phyloP scores from a whole-genome alignment of 2,113 vertebrate species.

The Melozone crissalis region DNA sequence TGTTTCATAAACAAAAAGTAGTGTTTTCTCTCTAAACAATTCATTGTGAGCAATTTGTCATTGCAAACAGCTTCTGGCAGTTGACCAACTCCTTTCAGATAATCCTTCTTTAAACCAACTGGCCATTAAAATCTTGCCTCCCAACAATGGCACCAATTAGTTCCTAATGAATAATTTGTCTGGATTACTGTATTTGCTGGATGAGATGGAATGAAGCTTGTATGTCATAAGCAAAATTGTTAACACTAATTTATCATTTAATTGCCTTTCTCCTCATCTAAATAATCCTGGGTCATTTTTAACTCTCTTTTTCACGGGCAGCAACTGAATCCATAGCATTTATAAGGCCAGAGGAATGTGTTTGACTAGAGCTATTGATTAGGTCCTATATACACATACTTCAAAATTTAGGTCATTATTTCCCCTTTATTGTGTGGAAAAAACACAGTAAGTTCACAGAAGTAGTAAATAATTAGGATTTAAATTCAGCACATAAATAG shows the following conservation, averaged over 20 bases:
- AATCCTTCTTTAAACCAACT: slow-evolving; percentile 69
- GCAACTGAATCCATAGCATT: not conserved
- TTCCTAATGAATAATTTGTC: slow-evolving; percentile 63
- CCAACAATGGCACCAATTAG: slow-evolving; percentile 60
- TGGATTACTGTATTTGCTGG: slow-evolving; percentile 59
- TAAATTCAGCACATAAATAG: not conserved
- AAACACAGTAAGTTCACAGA: not conserved
- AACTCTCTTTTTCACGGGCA: not conserved
- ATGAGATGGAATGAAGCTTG: slow-evolving; percentile 40
- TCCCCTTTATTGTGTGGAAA: not conserved
- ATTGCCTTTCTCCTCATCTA: slow-evolving; percentile 20
- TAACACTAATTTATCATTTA: slow-evolving; percentile 46
- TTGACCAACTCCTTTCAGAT: slow-evolving; percentile 67
- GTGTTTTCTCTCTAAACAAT: slow-evolving; percentile 74
- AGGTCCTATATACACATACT: not conserved
- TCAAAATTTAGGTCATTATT: not conserved
- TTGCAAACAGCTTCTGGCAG: slow-evolving; percentile 67
- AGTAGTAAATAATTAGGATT: not conserved
- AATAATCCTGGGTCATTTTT: not conserved
- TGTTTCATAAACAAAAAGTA: slow-evolving; percentile 71
- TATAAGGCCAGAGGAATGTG: not conserved
- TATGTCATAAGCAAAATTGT: slow-evolving; percentile 43
- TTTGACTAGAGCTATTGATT: not conserved
- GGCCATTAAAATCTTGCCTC: slow-evolving; percentile 64
- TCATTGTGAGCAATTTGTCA: slow-evolving; percentile 69